Base-by-base conservation (phyloP, 1,140 invertebrate genomes). In the Trachelipus rathkii region DNA sequence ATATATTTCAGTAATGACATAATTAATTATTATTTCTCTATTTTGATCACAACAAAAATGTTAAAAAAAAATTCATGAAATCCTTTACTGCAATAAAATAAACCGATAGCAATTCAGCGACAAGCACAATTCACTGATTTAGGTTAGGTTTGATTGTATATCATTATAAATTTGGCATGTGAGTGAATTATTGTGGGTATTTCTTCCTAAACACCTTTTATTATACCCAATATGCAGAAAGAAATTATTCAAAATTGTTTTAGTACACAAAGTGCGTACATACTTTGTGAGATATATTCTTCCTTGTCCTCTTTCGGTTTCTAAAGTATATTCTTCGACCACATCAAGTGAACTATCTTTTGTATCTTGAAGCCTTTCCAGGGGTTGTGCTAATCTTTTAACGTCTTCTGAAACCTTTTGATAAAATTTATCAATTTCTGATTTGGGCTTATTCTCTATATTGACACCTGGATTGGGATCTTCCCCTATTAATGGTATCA, bases 301-400 rank as follows among this genome's bases (percentile, higher is more conserved):
- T 46, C 78, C 78, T 70, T 81, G 78, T 94, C 77, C 78, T 21
- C 78, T 67, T 24, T 81, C 93, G 60, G 93, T 92, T 83, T 96
- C 94, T 78, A 96, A 86, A 71, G 93, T 90, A 84, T 95, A 94
- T 84, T 96, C 94, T 85, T 96, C 94, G 72, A 95, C 90, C 66
- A 94, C 85, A 82, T 92, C 90, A 33, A 92, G 91, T 76, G 90
- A 89, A 85, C 91, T 94, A 85, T 95, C 93, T 80, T 87, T 87
- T n/a, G 89, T 89, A 71, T 89, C 87, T 73, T 88, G 85, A 44
- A 90, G 90, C 75, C 89, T 86, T 79, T 92, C 90, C 78, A 91
- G 89, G 0, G 89, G 88, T 76, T 85, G 85, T 4, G 85, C 85
- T 78, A 84, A 84, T 75, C 85, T 84, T 45, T 83, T 77, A 24